Conservation (phyloP, 2,113 vertebrate genomes). For the Pao palembangensis region DNA sequence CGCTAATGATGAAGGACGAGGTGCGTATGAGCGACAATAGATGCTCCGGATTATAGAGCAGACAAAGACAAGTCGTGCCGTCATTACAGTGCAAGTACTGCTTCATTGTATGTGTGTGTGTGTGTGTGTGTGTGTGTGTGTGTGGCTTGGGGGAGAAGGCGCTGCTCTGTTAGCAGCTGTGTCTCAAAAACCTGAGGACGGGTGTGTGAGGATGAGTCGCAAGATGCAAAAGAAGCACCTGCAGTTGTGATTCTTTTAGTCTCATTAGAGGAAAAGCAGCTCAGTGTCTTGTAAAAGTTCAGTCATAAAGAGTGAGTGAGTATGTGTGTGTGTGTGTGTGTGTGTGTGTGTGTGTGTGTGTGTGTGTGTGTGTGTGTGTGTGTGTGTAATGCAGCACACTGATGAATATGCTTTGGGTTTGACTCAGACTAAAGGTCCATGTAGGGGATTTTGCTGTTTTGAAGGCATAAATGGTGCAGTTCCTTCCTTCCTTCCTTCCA, state of each 20-base stretch:
- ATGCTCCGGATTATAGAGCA: slow-evolving; percentile 56
- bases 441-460: too few species aligned
- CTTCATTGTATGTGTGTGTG: slow-evolving; percentile 26
- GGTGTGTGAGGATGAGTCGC: slow-evolving; percentile 14
- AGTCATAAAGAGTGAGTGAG: neutral
- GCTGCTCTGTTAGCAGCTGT: slow-evolving; percentile 69
- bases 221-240: neutral
- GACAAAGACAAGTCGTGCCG: slow-evolving; percentile 68
- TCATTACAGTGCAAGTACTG: slow-evolving; percentile 69
- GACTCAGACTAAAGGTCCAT: too few species aligned
- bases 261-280: neutral
- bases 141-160: slow-evolving; percentile 36
- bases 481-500: slow-evolving; percentile 17
- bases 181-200: slow-evolving; percentile 45
- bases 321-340: neutral
- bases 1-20: slow-evolving; percentile 53
- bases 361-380: too few species aligned
- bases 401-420: too few species aligned
- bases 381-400: too few species aligned
- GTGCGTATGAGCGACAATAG: slow-evolving; percentile 73
- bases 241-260: neutral
- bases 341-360: too few species aligned
- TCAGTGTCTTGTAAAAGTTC: too few species aligned
- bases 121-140: slow-evolving; percentile 19
- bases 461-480: too few species aligned